phyloP scores from a whole-genome alignment of 2,888 invertebrate genomes.

The Cecidostiba fungosa region DNA sequence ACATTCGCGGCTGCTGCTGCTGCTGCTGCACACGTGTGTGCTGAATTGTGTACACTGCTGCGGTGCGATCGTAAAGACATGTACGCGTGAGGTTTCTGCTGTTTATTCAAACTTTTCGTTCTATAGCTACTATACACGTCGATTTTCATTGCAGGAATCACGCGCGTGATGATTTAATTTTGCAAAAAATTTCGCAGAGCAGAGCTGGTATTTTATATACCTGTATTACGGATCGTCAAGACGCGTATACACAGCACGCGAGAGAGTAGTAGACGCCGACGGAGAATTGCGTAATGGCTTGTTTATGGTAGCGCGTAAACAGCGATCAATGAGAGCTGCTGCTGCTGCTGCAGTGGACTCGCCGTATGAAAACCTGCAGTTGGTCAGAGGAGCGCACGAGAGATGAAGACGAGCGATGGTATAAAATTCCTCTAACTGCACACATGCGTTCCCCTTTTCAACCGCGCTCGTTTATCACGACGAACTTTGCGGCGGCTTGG shows the following conservation, averaged over 20 bases:
- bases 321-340: constrained; percentile 71
- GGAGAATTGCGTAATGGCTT: constrained; percentile 73
- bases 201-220: not conserved
- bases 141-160: not conserved
- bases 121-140: not conserved
- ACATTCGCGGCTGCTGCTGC: not conserved
- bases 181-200: not conserved
- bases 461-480: not conserved
- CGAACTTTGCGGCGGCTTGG: not conserved
- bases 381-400: constrained; percentile 40
- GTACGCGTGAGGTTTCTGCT: not conserved
- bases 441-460: not conserved
- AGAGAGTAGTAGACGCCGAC: constrained; percentile 23
- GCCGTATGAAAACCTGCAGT: constrained; percentile 49
- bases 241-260: too few species aligned
- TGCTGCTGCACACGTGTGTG: constrained; percentile 9
- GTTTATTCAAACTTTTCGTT: not conserved
- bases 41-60: not conserved
- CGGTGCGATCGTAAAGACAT: constrained; percentile 35
- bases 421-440: constrained; percentile 23
- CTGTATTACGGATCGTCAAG: not conserved
- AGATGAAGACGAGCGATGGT: constrained; percentile 4
- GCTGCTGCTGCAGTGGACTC: constrained; percentile 46
- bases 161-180: not conserved
- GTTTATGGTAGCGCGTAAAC: constrained; percentile 75